Evolutionary conservation across 2,797 vertebrate genomes (phyloP), one percentile per base, ranked within the genome.

Genomic region (Cheirogaleus major): DNA sequence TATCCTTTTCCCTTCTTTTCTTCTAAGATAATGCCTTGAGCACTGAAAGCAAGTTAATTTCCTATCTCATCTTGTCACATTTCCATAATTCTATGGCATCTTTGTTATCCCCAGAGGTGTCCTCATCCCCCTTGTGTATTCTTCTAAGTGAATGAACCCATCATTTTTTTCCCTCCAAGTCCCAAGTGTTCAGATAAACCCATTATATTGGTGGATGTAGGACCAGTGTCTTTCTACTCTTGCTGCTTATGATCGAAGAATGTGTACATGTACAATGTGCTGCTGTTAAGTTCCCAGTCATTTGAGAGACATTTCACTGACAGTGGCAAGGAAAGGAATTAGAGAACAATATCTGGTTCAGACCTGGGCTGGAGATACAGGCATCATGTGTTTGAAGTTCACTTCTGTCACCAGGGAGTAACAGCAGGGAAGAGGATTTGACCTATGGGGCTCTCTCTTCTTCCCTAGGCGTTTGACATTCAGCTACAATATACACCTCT

Each of bases 11-110:
- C 32, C 5, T 20, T 69, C 88, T 93, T 76, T 82, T 17, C 9
- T 1, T 0, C 15, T 78, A 79, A 63, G 81, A 65, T 59, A 45
- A 65, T 90, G n/a, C 23, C 67, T 65, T 91, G 72, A 96, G 52
- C 12, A 79, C 45, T 89, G 38, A 90, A 82, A 89, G 41, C 70
- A 95, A 45, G 55, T 95, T 94, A 59, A 80, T 94, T 95, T 95
- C 76, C 55, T 32, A 3, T 81, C 65, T 61, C 35, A 41, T 79
- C 65, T 91, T 94, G 48, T 78, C 59, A 79, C 35, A 89, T 89
- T 83, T 94, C 72, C 72, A n/a, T 94, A 79, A 78, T 52, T 87
- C 75, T 35, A 25, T 80, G 61, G 35, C 93, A 91, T 88, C 73
- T 81, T 93, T 59, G 9, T 95, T 93, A n/a, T 89, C 45, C 89